Evolutionary conservation across 2,797 vertebrate species (phyloP), one percentile per base, ranked within the genome.

Genomic region (Crypturellus tataupa): DNA sequence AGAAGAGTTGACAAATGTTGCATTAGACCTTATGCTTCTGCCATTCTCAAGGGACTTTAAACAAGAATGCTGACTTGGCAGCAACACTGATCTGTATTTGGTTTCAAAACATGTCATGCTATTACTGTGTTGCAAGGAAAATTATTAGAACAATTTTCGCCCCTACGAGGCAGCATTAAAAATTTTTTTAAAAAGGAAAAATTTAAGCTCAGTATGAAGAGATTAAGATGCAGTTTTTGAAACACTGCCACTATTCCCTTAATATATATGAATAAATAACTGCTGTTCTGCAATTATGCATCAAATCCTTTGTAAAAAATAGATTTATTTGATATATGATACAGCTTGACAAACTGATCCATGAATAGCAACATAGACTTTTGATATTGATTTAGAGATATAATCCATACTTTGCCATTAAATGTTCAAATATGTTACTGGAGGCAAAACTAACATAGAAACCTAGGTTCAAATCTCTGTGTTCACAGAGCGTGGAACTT

Each of bases 381-480:
- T 29, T 31, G 83, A 72, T 81, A 73, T 47, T 55, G 25, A 39
- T 56, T 39, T 31, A 44, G 56, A 81, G 14, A 80, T n/a, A 94
- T 94, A 95, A 95, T 92, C 87, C 56, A 78, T 59, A 42, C 47
- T 94, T 94, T 93, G 12, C 13, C 68, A 76, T 21, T 86, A 64
- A 84, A 46, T 76, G 40, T 93, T 81, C 70, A 94, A 88, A 76
- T 76, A 89, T 6, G 1, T 15, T 25, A 55, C 59, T 91, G n/a
- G 40, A 80, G 33, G 20, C 60, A 90, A 91, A 81, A 33, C 86
- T 56, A 86, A 91, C 24, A 62, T 8, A 65, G 33, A 64, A 90
- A 86, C 90, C 73, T 75, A 73, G 67, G 68, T 16, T 55, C 73
- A 94, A 33, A 55, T 19, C 23, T 68, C 81, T 94, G 31, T 69